phyloP scores from a whole-genome alignment of 2,888 invertebrate species.

The Adela reaumurella region DNA sequence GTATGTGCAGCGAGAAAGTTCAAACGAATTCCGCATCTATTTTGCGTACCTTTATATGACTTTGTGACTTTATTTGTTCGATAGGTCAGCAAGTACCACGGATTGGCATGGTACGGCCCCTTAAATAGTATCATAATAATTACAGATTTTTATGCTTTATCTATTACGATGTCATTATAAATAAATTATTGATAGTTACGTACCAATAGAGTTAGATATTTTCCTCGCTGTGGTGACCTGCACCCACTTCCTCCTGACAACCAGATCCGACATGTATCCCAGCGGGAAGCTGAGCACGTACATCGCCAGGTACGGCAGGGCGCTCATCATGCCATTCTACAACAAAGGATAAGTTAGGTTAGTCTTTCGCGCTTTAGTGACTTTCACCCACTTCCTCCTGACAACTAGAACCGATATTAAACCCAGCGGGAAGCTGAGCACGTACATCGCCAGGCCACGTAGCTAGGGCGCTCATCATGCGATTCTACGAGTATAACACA shows the following conservation, averaged over 20 bases:
- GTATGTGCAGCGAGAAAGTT: too few relatives aligned
- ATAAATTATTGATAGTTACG: slow-evolving; percentile 6
- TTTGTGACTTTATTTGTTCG: too few relatives aligned
- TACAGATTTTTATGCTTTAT: too few relatives aligned
- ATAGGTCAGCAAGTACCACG: too few relatives aligned
- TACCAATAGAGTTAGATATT: slow-evolving; percentile 32
- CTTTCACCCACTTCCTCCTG: slow-evolving; percentile 26
- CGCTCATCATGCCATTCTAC: slow-evolving; percentile 40
- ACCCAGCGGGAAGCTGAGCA: slow-evolving; percentile 36
- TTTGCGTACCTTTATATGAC: too few relatives aligned
- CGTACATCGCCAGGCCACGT: neutral
- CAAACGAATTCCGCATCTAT: too few relatives aligned
- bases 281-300: slow-evolving; percentile 31
- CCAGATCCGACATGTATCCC: slow-evolving; percentile 43
- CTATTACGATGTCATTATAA: too few relatives aligned
- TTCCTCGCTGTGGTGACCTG: slow-evolving; percentile 35
- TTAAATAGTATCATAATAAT: too few relatives aligned
- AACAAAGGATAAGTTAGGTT: too few relatives aligned
- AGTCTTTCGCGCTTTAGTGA: slow-evolving; percentile 35
- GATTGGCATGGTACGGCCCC: too few relatives aligned
- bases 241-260: slow-evolving; percentile 32
- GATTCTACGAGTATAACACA: slow-evolving; percentile 21
- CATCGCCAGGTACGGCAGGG: slow-evolving; percentile 15
- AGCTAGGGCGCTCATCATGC: slow-evolving; percentile 37
- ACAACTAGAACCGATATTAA: slow-evolving; percentile 47